Evolutionary conservation across 2,113 vertebrate genomes (phyloP).

Genomic region (Phrynocephalus versicolor): DNA sequence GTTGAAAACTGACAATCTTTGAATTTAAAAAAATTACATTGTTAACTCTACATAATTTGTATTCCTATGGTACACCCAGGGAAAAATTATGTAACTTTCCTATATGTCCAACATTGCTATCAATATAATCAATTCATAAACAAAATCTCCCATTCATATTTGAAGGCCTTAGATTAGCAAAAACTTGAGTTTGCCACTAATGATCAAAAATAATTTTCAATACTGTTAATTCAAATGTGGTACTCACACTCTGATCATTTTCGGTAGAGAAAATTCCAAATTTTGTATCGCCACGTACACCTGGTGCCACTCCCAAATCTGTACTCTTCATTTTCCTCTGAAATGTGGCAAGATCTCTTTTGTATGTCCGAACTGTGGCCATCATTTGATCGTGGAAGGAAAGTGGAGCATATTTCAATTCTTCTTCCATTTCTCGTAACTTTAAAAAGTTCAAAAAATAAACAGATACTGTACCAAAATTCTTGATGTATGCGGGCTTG

Average conservation of each 20-base stretch:
- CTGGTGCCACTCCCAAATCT: conserved; percentile 69
- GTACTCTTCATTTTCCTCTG: conserved; percentile 86
- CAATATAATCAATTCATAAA: not conserved
- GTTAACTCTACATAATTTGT: not conserved
- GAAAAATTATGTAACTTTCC: not conserved
- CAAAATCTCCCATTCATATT: not conserved
- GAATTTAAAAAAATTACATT: not conserved
- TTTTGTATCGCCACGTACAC: conserved; percentile 72
- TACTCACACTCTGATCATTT: conserved; percentile 88
- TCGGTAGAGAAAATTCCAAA: conserved; percentile 80
- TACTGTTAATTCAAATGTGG: not conserved
- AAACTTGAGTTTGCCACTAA: not conserved
- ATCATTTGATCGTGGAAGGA: conserved; percentile 88
- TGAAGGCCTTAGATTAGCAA: not conserved
- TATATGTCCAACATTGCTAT: not conserved
- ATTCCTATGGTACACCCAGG: not conserved
- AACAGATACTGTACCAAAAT: not conserved
- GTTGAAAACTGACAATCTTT: not conserved
- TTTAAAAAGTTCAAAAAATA: conserved; percentile 57
- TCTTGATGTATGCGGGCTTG: not conserved
- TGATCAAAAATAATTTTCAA: not conserved
- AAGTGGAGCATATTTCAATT: conserved; percentile 84
- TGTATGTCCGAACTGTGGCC: conserved; percentile 86
- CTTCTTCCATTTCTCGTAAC: conserved; percentile 94
- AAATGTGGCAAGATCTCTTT: conserved; percentile 86